Conservation (phyloP, 1,140 invertebrate genomes). For the Drosophila ogumai region DNA sequence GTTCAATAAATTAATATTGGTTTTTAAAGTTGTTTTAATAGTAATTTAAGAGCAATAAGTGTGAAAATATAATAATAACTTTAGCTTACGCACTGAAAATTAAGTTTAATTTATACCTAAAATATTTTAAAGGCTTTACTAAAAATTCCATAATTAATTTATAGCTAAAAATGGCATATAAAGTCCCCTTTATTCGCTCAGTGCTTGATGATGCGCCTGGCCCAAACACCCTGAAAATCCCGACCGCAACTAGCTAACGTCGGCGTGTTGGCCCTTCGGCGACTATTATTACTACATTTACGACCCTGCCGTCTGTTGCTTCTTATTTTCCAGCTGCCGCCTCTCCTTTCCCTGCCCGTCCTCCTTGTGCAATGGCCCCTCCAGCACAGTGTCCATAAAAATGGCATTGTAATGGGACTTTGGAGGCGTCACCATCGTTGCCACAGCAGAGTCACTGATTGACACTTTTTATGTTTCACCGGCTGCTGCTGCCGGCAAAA, state of each 20-base stretch:
- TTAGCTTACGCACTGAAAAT: not conserved
- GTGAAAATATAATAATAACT: not conserved
- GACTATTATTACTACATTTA: slow-evolving; percentile 76
- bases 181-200: not conserved
- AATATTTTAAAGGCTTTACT: no score
- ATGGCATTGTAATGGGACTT: slow-evolving; percentile 60
- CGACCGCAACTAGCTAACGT: slow-evolving; percentile 42
- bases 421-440: slow-evolving; percentile 45
- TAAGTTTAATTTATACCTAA: not conserved
- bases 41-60: no score
- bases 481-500: slow-evolving; percentile 51
- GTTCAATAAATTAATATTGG: not conserved
- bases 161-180: not conserved
- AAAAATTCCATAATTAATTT: not conserved
- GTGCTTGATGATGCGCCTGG: slow-evolving; percentile 22
- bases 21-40: not conserved
- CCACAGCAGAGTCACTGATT: slow-evolving; percentile 61
- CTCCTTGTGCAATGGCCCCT: slow-evolving; percentile 16
- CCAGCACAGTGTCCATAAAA: slow-evolving; percentile 43
- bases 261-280: slow-evolving; percentile 52
- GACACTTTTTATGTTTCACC: slow-evolving; percentile 70
- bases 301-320: slow-evolving; percentile 52
- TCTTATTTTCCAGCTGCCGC: slow-evolving; percentile 33
- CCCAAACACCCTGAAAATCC: slow-evolving; percentile 14
- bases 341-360: slow-evolving; percentile 18